Percentiles rank a stretch among this genome's conserved stretches.
Evolutionary conservation across 2,888 invertebrate species (phyloP).

Genomic region (Tenthredo amoena): DNA sequence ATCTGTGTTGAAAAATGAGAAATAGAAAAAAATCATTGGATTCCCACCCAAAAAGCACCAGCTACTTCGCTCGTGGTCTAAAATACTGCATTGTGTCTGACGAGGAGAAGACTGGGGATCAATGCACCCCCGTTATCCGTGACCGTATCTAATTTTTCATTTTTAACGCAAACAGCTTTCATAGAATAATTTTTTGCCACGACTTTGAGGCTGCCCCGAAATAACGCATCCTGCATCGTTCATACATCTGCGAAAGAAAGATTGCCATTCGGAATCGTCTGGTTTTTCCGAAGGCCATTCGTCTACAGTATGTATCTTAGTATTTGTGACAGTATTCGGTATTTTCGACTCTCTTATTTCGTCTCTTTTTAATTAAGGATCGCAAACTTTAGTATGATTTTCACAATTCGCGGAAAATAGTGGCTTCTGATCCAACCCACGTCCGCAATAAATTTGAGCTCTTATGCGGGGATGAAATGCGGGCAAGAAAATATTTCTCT

Average conservation of each 20-base stretch:
- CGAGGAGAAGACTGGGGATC: not conserved
- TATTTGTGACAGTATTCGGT: not conserved
- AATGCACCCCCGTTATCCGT: not conserved
- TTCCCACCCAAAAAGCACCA: not conserved
- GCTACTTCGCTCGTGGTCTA: not conserved
- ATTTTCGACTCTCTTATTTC: not conserved
- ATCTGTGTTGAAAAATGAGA: not conserved
- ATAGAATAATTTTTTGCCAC: not conserved
- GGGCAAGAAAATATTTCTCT: no score
- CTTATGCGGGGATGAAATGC: no score
- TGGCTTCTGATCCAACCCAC: not conserved
- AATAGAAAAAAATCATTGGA: not conserved
- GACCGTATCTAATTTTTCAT: not conserved
- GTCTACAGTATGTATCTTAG: not conserved
- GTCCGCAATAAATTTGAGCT: no score
- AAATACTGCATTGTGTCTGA: not conserved
- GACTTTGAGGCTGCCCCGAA: not conserved
- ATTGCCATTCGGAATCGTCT: not conserved
- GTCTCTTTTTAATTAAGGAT: not conserved
- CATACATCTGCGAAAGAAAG: not conserved
- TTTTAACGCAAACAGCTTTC: not conserved
- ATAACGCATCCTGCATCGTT: not conserved
- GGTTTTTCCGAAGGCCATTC: slow-evolving; percentile 2
- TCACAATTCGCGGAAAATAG: not conserved
- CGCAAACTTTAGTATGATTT: not conserved